A percentile compares a stretch with the other conserved stretches of the same genome.
Conservation (phyloP, 2,797 vertebrate species). For the Mormyrus proboscirostris region DNA sequence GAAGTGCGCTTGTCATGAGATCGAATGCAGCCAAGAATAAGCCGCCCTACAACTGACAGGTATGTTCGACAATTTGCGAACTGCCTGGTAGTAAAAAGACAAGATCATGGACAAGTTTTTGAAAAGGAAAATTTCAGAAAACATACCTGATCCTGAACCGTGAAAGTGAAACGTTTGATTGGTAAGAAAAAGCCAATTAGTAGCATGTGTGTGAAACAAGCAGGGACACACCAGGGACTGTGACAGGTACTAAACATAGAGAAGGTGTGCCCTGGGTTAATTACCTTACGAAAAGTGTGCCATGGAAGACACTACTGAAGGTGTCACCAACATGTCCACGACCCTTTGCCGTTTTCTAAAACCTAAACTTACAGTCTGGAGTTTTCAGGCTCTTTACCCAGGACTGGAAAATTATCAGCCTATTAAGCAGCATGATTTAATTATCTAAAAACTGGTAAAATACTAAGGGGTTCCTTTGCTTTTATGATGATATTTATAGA, state of each 20-base stretch:
- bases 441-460: neutral
- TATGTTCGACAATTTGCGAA: neutral
- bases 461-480: neutral
- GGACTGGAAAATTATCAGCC: neutral
- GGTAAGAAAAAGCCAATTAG: neutral
- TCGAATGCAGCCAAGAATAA: neutral
- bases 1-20: neutral
- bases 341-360: neutral
- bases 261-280: neutral
- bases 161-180: neutral
- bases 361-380: neutral
- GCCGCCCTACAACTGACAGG: neutral
- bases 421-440: neutral
- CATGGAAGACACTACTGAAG: neutral
- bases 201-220: neutral
- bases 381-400: neutral
- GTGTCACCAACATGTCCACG: neutral
- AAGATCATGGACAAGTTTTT: neutral
- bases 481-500: neutral
- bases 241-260: neutral
- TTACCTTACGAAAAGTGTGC: neutral
- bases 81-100: neutral
- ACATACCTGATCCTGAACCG: neutral
- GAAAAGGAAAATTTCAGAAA: neutral
- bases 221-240: neutral